These are phyloP conservation scores for Darevskia nairensis DNA, from an alignment of 2,797 vertebrate species.

Conservation along the genomic window DNA sequence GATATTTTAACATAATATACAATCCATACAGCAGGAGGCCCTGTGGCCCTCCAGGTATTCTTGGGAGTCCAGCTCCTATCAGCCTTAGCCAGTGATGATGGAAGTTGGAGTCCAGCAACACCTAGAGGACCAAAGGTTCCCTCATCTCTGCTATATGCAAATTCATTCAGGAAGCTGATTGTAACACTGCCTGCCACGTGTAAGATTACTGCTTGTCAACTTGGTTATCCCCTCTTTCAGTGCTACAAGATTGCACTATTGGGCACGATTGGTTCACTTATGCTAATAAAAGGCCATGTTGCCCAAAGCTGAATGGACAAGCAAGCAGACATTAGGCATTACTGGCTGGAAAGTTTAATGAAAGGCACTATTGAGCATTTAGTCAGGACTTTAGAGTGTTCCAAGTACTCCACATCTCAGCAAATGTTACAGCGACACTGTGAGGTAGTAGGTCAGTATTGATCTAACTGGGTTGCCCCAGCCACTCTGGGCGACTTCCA, in stretches of 20 bases:
- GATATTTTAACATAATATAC: not conserved
- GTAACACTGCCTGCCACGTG: too few relatives aligned
- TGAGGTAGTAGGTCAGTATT: not conserved
- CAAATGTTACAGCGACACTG: not conserved
- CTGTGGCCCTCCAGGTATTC: too few relatives aligned
- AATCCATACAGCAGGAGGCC: not conserved
- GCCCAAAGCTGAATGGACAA: not conserved
- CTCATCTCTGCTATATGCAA: too few relatives aligned
- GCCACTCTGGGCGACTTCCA: too few relatives aligned
- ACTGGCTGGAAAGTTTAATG: not conserved
- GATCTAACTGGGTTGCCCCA: too few relatives aligned
- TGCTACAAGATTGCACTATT: not conserved
- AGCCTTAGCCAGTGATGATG: too few relatives aligned
- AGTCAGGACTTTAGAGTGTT: not conserved
- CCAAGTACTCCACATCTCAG: not conserved
- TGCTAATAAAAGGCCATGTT: not conserved
- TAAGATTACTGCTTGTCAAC: not conserved
- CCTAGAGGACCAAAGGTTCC: too few relatives aligned
- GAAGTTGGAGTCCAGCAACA: too few relatives aligned
- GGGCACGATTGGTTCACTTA: not conserved
- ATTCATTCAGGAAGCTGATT: not conserved
- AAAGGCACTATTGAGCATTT: not conserved
- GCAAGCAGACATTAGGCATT: not conserved
- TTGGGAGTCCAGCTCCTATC: too few relatives aligned
- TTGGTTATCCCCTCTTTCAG: not conserved